A percentile compares a stretch with the other conserved stretches of the same genome.
Evolutionary conservation across 2,797 vertebrate genomes (phyloP).

Genomic region (Taenioides sp.): DNA sequence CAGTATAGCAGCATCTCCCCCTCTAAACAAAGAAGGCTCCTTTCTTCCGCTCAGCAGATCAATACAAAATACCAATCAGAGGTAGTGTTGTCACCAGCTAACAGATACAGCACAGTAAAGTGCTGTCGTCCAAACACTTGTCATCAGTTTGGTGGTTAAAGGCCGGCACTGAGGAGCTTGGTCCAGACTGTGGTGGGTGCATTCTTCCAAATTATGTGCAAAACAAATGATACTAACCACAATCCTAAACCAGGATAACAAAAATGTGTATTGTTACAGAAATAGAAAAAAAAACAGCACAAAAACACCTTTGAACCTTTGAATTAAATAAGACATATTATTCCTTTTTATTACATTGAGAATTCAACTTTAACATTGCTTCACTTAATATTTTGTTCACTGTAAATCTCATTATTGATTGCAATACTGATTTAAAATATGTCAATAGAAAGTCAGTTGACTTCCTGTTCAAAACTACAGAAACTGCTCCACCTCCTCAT

Average conservation of each 20-base stretch:
- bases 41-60: constrained; percentile 29
- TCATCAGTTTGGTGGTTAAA: constrained; percentile 20
- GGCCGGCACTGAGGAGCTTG: constrained; percentile 1
- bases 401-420: too few relatives aligned
- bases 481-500: too few relatives aligned
- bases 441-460: too few relatives aligned
- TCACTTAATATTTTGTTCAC: too few relatives aligned
- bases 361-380: too few relatives aligned
- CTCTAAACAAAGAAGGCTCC: constrained; percentile 23
- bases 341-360: too few relatives aligned
- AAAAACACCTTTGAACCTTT: background rate
- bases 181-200: background rate
- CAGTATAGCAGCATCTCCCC: background rate
- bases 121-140: constrained; percentile 12
- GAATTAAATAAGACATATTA: too few relatives aligned
- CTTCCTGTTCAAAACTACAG: too few relatives aligned
- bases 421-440: background rate
- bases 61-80: constrained; percentile 31
- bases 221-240: background rate
- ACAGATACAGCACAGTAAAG: constrained; percentile 19
- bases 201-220: background rate
- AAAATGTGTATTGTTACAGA: too few relatives aligned
- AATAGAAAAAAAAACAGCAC: background rate
- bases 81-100: constrained; percentile 31
- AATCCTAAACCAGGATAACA: too few relatives aligned